These are phyloP conservation scores for Unio pictorum DNA, from an alignment of 2,888 invertebrate genomes.

Conservation along the genomic window DNA sequence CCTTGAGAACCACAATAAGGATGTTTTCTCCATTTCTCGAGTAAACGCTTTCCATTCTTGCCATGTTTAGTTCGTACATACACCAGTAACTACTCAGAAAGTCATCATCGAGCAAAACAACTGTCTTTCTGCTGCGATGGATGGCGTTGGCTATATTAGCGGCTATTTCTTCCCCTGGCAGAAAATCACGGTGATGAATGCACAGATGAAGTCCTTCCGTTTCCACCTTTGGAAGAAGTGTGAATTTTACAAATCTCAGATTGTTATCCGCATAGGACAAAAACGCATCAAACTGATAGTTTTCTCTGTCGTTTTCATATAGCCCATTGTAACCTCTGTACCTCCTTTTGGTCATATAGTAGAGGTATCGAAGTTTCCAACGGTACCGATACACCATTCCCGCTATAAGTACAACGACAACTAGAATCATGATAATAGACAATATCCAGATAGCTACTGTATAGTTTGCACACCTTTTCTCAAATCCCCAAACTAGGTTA, in stretches of 20 bases:
- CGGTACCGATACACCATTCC: conserved; percentile 23
- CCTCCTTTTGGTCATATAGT: conserved; percentile 18
- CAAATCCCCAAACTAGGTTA: no score
- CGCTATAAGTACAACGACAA: conserved; percentile 12
- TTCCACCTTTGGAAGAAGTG: conserved; percentile 15
- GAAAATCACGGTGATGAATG: conserved; percentile 40
- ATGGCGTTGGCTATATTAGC: conserved; percentile 41
- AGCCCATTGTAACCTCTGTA: conserved; percentile 8
- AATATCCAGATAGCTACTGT: no score
- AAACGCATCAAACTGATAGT: conserved; percentile 34
- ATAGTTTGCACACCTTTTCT: no score
- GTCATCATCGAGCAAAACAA: conserved; percentile 28
- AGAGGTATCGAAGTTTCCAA: conserved; percentile 33
- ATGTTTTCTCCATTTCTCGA: conserved; percentile 8
- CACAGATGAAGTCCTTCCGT: conserved; percentile 27
- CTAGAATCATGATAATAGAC: background rate
- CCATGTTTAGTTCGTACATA: conserved; percentile 45
- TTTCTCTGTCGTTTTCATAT: background rate
- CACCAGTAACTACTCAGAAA: conserved; percentile 41
- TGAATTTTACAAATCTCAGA: conserved; percentile 10
- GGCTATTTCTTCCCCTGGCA: conserved; percentile 37
- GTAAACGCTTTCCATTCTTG: conserved; percentile 35
- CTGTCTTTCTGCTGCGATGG: conserved; percentile 35
- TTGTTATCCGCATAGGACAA: conserved; percentile 29
- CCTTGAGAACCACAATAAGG: conserved; percentile 13